Evolutionary conservation across 2,113 vertebrate genomes (phyloP).

Genomic region (Cyprinodon variegatus): DNA sequence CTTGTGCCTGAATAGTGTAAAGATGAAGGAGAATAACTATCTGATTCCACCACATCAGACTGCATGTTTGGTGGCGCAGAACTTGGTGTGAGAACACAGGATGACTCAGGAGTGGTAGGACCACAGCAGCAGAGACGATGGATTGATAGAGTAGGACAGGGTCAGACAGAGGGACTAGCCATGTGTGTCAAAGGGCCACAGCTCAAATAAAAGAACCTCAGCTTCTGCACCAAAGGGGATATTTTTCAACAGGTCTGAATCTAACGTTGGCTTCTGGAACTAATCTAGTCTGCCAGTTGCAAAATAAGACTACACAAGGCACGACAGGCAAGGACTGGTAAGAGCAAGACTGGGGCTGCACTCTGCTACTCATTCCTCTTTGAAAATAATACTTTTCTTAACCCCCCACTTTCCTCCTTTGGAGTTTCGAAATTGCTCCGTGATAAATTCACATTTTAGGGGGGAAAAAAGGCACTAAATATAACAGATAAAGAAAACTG

Average conservation of each 20-base stretch:
- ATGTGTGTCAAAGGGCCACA: conserved; percentile 57
- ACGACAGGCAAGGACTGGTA: conserved; percentile 21
- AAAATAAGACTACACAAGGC: conserved; percentile 56
- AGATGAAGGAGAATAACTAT: conserved; percentile 67
- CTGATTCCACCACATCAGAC: conserved; percentile 55
- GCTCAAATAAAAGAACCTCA: conserved; percentile 56
- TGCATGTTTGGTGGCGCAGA: conserved; percentile 60
- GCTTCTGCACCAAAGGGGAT: conserved; percentile 42
- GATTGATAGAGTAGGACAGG: conserved; percentile 55
- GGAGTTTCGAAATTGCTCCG: conserved; percentile 28
- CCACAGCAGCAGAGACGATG: conserved; percentile 43
- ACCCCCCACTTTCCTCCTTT: conserved; percentile 40
- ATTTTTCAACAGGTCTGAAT: conserved; percentile 65
- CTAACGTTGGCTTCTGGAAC: conserved; percentile 65
- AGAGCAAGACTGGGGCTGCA: conserved; percentile 23
- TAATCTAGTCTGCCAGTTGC: conserved; percentile 39
- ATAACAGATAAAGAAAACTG: not conserved
- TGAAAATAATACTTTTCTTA: conserved; percentile 43
- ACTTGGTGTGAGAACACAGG: conserved; percentile 61
- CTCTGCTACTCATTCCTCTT: conserved; percentile 12
- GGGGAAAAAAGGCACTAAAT: too few species aligned
- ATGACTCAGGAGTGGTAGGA: conserved; percentile 62
- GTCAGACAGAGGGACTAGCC: conserved; percentile 47
- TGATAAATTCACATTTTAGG: conserved; percentile 4
- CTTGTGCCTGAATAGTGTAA: conserved; percentile 9